Evolutionary conservation across 2,797 vertebrate species (phyloP).

Genomic region (Myripristis jacobus): DNA sequence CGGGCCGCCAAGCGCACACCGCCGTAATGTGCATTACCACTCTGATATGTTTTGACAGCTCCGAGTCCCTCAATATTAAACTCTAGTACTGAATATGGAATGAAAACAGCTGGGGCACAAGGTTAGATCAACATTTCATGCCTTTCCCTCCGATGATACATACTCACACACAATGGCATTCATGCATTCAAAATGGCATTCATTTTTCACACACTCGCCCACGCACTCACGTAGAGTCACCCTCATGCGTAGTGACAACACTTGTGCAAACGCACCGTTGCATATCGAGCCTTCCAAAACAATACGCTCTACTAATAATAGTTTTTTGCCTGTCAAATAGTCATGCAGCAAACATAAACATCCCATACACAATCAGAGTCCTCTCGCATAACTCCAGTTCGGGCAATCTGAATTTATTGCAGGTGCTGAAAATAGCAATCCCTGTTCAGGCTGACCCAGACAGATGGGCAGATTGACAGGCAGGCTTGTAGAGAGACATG

Average conservation of each 20-base stretch:
- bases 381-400: conserved; percentile 13
- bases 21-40: conserved; percentile 32
- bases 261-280: conserved; percentile 38
- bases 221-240: conserved; percentile 22
- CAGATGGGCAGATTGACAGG: conserved; percentile 32
- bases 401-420: conserved; percentile 28
- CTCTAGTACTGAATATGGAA: conserved; percentile 62
- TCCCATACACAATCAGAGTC: not conserved
- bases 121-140: conserved; percentile 67
- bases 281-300: conserved; percentile 6
- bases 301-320: not conserved
- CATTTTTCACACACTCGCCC: conserved; percentile 56
- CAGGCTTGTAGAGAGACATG: conserved; percentile 8
- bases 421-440: conserved; percentile 16
- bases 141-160: conserved; percentile 36
- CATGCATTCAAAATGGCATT: conserved; percentile 45
- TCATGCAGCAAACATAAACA: not conserved
- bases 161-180: conserved; percentile 21
- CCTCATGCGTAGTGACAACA: conserved; percentile 41
- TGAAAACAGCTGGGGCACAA: conserved; percentile 63
- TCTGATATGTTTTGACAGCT: conserved; percentile 73
- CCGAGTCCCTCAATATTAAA: conserved; percentile 70
- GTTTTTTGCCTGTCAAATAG: not conserved
- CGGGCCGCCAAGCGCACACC: conserved; percentile 27
- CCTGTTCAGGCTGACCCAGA: conserved; percentile 17